Conservation (phyloP, 1,140 invertebrate species). For the Vanessa atalanta region DNA sequence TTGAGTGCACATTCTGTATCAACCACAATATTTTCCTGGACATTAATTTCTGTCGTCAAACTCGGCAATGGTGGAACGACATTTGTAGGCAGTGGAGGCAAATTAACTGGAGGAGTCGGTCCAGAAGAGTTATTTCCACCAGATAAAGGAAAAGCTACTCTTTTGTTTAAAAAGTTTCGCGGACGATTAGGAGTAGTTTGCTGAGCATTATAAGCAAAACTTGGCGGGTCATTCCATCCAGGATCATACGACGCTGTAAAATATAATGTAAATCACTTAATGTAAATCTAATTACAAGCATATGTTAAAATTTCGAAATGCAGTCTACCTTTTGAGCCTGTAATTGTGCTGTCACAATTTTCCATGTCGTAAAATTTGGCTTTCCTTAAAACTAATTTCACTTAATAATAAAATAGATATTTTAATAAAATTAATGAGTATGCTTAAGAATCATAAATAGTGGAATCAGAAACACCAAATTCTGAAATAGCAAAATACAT, state of each 20-base stretch:
- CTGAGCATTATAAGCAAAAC: constrained; percentile 69
- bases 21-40: constrained; percentile 44
- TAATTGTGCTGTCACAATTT: constrained; percentile 45
- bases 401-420: no score
- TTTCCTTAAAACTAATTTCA: background rate
- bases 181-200: constrained; percentile 68
- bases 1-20: constrained; percentile 57
- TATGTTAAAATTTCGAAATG: constrained; percentile 20
- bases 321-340: constrained; percentile 52
- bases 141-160: constrained; percentile 79
- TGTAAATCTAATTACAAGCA: background rate
- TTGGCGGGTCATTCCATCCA: constrained; percentile 82
- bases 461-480: no score
- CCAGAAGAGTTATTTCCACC: constrained; percentile 43
- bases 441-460: no score
- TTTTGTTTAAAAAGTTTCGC: constrained; percentile 78
- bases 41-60: constrained; percentile 22
- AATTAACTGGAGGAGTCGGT: constrained; percentile 40
- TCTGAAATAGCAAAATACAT: no score
- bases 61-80: constrained; percentile 35
- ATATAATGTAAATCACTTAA: constrained; percentile 19
- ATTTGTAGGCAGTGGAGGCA: constrained; percentile 53
- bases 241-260: constrained; percentile 75
- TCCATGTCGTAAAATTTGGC: constrained; percentile 45
- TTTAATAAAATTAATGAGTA: no score